Evolutionary conservation across 2,888 invertebrate species (phyloP), one percentile per base, ranked within the genome.

Genomic region (Congeria kusceri): DNA sequence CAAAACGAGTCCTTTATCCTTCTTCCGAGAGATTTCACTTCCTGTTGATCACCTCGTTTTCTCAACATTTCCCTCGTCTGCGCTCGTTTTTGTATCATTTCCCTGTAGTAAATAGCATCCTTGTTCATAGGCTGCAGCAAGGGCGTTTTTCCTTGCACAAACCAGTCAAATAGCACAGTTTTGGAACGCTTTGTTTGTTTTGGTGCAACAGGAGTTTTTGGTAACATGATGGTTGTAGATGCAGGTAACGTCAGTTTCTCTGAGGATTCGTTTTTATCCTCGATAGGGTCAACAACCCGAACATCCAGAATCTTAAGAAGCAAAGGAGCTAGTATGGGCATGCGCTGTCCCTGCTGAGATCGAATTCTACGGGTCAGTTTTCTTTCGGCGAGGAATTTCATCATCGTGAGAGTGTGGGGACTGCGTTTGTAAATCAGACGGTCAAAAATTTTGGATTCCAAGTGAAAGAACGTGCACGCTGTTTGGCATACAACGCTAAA

Each of bases 401-500:
- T 86, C 62, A 84, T 79, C 1, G 79, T 76, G 13, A 89, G 66
- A 1, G 89, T 87, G 15, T 81, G 67, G 0, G 83, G 73, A 64
- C 83, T 79, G 56, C 83, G 85, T 71, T 83, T 88, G 58, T 66
- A 64, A 56, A 88, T 72, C 5, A 90, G 75, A 27, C 89, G 63
- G n/a, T 89, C 88, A 46, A 89, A 85, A 53, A 84, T 81, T 58
- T 86, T 82, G 4, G 29, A 71, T 44, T 86, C 84, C 15, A 91
- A 64, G 9, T 84, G 66, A 70, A 85, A 87, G n/a, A 87, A 77
- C 28, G 86, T 88, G 25, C 88, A 88, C 1, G 87, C 77, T 0
- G 85, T 76, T 1, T 86, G 84, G 39, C 88, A 87, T 9, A 83
- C 77, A 13, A 90, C 84, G 20, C 79, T 85, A 57, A 89, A 88